Conservation (phyloP, 2,888 invertebrate species). For the Temnothorax ravouxi region DNA sequence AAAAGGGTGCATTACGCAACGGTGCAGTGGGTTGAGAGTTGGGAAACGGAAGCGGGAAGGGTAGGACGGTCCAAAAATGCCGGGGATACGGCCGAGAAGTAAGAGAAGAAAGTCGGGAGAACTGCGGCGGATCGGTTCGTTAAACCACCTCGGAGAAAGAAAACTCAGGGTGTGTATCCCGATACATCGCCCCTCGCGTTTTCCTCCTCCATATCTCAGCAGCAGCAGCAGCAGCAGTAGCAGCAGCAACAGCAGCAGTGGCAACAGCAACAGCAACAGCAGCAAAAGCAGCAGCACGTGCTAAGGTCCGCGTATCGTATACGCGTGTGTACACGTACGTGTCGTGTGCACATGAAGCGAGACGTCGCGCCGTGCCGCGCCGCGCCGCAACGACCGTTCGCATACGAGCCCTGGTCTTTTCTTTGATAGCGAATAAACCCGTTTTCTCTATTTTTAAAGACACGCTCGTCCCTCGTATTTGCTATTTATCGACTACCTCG, state of each 20-base stretch:
- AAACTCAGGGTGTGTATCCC: slow-evolving; percentile 65
- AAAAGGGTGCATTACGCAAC: slow-evolving; percentile 38
- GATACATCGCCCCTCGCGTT: slow-evolving; percentile 55
- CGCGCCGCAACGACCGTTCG: slow-evolving; percentile 9
- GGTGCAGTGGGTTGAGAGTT: not conserved
- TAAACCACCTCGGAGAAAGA: slow-evolving; percentile 75
- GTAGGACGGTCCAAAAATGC: slow-evolving; percentile 14
- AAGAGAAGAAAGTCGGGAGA: slow-evolving; percentile 55
- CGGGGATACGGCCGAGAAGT: not conserved
- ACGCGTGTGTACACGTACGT: slow-evolving; percentile 2
- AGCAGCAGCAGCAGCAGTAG: not conserved
- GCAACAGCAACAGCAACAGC: not conserved
- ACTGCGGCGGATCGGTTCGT: slow-evolving; percentile 77
- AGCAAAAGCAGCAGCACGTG: slow-evolving; percentile 21
- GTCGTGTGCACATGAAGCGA: slow-evolving; percentile 28
- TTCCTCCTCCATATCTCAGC: not conserved
- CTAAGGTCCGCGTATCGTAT: slow-evolving; percentile 19
- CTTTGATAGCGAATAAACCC: slow-evolving; percentile 48
- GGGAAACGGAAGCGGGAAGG: slow-evolving; percentile 22
- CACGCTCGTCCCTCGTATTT: slow-evolving; percentile 46
- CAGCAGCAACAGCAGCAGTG: not conserved
- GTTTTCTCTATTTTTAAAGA: slow-evolving; percentile 56
- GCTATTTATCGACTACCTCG: slow-evolving; percentile 49
- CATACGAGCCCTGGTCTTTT: slow-evolving; percentile 31
- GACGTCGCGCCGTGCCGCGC: not conserved